A percentile compares a stretch with the other conserved stretches of the same genome.
Conservation (phyloP, 2,113 vertebrate species). For the Cyphomyrus plagiostoma region DNA sequence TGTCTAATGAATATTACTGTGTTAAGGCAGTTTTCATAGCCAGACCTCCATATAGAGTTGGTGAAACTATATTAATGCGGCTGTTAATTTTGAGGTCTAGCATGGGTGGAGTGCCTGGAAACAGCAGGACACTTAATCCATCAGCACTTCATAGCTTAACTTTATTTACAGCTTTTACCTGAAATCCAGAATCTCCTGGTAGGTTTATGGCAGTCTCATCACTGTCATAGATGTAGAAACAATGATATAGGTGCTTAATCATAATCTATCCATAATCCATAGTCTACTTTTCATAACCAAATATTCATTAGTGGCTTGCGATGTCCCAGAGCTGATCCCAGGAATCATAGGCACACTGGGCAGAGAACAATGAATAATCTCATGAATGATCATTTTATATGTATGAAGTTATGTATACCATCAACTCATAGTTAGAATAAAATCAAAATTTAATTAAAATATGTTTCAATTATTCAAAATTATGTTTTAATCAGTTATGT, state of each 20-base stretch:
- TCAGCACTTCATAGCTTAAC: background rate
- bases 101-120: background rate
- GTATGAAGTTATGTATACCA: background rate
- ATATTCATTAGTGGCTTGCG: background rate
- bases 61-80: background rate
- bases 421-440: background rate
- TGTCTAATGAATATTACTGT: background rate
- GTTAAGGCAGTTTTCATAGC: background rate
- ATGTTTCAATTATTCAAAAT: background rate
- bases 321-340: background rate
- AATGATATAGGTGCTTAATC: background rate
- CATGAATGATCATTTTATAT: background rate
- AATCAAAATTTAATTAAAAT: background rate
- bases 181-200: background rate
- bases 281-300: background rate
- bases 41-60: too few relatives aligned
- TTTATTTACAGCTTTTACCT: background rate
- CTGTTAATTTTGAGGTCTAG: background rate
- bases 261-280: background rate
- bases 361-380: background rate
- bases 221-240: background rate
- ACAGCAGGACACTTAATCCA: too few relatives aligned
- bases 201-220: background rate
- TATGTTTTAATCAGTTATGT: background rate
- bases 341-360: background rate